A percentile compares a stretch with the other conserved stretches of the same genome.
phyloP scores from a whole-genome alignment of 2,113 vertebrate species.

The Zosterops borbonicus region DNA sequence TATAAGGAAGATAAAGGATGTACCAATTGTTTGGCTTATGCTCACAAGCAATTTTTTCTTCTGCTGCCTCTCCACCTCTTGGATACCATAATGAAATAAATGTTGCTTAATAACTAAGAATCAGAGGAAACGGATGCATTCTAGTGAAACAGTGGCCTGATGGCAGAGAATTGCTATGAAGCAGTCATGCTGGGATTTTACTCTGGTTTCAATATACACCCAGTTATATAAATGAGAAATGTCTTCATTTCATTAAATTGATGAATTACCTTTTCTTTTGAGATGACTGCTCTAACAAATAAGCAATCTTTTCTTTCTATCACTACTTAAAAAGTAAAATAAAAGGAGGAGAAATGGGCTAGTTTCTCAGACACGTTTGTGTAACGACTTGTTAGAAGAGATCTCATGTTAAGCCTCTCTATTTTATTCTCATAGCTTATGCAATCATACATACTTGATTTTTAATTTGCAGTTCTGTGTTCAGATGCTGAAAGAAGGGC shows the following conservation, averaged over 20 bases:
- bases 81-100: not conserved
- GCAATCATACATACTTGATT: not conserved
- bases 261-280: not conserved
- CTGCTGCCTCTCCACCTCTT: not conserved
- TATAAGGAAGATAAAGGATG: not conserved
- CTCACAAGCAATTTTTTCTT: not conserved
- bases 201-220: not conserved
- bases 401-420: not conserved
- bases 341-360: not conserved
- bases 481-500: not conserved
- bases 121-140: not conserved
- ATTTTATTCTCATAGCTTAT: not conserved
- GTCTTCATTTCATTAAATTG: not conserved
- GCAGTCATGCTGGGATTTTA: not conserved
- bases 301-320: not conserved
- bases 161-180: not conserved
- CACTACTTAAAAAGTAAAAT: not conserved
- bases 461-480: not conserved
- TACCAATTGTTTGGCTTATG: not conserved
- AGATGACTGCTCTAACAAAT: not conserved
- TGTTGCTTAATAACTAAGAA: not conserved
- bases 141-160: not conserved
- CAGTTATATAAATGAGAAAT: not conserved
- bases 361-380: not conserved
- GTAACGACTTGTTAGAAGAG: not conserved